phyloP scores from a whole-genome alignment of 2,797 vertebrate species.

The Dicrostonyx torquatus region DNA sequence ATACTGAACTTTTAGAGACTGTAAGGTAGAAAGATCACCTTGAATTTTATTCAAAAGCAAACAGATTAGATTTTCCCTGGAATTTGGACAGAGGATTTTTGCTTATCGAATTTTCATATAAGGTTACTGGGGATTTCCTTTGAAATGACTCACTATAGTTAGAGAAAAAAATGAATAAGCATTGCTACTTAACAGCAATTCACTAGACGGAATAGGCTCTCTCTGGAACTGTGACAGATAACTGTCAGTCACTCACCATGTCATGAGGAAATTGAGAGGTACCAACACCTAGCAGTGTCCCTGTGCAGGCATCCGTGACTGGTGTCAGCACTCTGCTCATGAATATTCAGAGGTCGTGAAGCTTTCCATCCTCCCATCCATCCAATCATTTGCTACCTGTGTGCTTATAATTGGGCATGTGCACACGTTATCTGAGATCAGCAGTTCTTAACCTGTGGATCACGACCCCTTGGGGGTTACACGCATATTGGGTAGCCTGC shows the following conservation, averaged over 20 bases:
- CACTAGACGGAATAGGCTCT: neutral
- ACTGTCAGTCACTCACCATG: neutral
- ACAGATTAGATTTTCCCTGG: constrained; percentile 31
- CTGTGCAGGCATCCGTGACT: neutral
- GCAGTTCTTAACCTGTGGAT: neutral
- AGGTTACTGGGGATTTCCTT: constrained; percentile 35
- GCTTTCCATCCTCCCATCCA: neutral
- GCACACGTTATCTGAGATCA: neutral
- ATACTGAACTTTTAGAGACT: constrained; percentile 23
- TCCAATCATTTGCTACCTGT: neutral
- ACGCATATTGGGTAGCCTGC: neutral
- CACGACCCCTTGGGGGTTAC: neutral
- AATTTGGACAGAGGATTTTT: constrained; percentile 41
- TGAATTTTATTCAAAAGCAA: constrained; percentile 35
- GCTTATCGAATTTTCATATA: constrained; percentile 1
- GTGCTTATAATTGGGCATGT: neutral
- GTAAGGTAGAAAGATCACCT: neutral
- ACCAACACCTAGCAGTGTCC: neutral
- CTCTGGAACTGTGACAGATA: neutral
- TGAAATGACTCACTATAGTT: neutral
- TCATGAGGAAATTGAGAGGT: neutral
- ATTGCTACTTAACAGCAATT: constrained; percentile 4
- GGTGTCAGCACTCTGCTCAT: neutral
- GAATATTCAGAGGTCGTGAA: neutral
- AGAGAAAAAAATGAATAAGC: neutral